Base-by-base conservation (phyloP, 2,888 invertebrate species). In the Lycocerus yunnanus region DNA sequence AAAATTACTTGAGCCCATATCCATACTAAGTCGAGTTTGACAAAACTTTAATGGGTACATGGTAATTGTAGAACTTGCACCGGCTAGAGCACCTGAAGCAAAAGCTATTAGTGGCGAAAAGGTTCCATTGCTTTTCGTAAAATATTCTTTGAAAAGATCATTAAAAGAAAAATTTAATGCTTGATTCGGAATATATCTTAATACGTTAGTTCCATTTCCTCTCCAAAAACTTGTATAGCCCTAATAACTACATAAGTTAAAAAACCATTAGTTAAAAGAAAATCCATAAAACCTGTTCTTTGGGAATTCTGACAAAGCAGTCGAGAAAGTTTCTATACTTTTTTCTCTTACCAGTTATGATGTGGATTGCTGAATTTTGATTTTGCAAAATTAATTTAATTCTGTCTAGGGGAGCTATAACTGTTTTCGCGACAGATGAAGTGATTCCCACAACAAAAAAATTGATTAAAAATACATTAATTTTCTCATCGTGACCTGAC, bases 311-410 rank as follows among this genome's bases (percentile, higher is more conserved):
- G 13, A 18, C 21, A 4, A 78, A 63, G 14, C 79, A 72, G 27
- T 80, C 80, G 0, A 77, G 1, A 11, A 79, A 59, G 9, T 78
- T 78, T 4, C 14, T 69, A 60, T 80, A 80, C 20, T 66, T 69
- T 68, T 68, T 58, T 27, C 77, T 68, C 69, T 80, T 69, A 1
- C 79, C 78, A 16, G 69, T 76, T 14, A 80, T 18, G 18, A 80
- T 74, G 67, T 80, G 80, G 13, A 75, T 61, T 9, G 77, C 72
- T 9, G 79, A 80, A 20, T 77, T 73, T 68, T 80, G 80, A 72
- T 79, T 80, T 73, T 80, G 80, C 14, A 80, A 63, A 58, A 80
- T 80, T 9, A 80, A 68, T 75, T 80, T 80, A 3, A 78, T 78
- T 20, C 80, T 71, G 58, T 80, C 80, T 1, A 80, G 15, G 1